These are phyloP conservation scores for Pempheris klunzingeri DNA, from an alignment of 2,797 vertebrate species.

Conservation along the genomic window DNA sequence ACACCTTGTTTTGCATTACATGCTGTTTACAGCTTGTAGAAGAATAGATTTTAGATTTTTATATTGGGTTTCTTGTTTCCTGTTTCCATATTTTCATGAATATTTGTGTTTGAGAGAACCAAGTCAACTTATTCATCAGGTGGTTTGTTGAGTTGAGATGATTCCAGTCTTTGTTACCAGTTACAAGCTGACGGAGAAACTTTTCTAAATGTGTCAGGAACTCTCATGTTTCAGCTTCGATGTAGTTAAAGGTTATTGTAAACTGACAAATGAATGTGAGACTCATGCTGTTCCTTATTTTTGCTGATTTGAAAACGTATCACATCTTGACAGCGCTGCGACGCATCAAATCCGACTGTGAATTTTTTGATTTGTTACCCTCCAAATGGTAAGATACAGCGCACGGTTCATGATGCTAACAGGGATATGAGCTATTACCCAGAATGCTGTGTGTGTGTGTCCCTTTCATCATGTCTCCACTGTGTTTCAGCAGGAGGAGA, in stretches of 20 bases:
- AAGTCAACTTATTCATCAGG: background rate
- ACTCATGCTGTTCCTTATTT: slow-evolving; percentile 21
- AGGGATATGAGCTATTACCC: slow-evolving; percentile 34
- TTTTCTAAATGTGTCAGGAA: slow-evolving; percentile 2
- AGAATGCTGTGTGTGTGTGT: slow-evolving; percentile 40
- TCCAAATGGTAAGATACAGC: background rate
- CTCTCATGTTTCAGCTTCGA: background rate
- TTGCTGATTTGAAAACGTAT: slow-evolving; percentile 25
- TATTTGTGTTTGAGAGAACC: background rate
- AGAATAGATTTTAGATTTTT: slow-evolving; percentile 15
- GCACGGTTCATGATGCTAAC: slow-evolving; percentile 13
- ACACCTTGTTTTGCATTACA: slow-evolving; percentile 8
- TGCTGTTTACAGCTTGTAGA: background rate
- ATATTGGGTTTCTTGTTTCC: background rate
- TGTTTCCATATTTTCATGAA: background rate
- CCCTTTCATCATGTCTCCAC: slow-evolving; percentile 47
- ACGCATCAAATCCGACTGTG: slow-evolving; percentile 13
- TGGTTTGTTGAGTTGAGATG: background rate
- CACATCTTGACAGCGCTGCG: slow-evolving; percentile 7
- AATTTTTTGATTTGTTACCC: slow-evolving; percentile 33
- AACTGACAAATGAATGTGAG: slow-evolving; percentile 8
- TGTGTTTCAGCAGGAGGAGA: slow-evolving; percentile 60
- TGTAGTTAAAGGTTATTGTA: slow-evolving; percentile 28
- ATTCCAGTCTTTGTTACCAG: background rate
- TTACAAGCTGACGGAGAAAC: slow-evolving; percentile 4